Percentiles rank a stretch among this genome's conserved stretches.
Evolutionary conservation across 2,888 invertebrate species (phyloP).

Genomic region (Oscheius sp.): DNA sequence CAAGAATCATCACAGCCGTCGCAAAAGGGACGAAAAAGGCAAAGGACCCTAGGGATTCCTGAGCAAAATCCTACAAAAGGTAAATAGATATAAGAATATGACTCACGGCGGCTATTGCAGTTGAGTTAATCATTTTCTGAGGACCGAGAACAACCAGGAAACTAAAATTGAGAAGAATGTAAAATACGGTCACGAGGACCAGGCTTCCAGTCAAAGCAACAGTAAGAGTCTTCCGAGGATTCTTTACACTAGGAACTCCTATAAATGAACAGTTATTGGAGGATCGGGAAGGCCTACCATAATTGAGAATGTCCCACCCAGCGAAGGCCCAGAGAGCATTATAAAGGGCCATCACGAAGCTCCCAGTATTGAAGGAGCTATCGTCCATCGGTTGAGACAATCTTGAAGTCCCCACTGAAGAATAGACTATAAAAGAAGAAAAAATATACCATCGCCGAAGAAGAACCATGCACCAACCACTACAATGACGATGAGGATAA

Average conservation of each 20-base stretch:
- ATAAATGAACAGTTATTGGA: no score
- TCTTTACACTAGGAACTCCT: no score
- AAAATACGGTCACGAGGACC: conserved; percentile 1
- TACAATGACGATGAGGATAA: background rate
- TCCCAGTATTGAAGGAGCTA: conserved; percentile 31
- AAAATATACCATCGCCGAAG: background rate
- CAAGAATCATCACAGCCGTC: conserved; percentile 16
- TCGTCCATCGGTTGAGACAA: conserved; percentile 38
- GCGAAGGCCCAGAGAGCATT: conserved; percentile 26
- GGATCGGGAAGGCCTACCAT: conserved; percentile 20
- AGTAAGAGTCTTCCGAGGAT: conserved; percentile 23
- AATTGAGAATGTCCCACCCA: conserved; percentile 31
- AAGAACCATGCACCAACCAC: background rate
- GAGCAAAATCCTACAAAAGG: conserved; percentile 19
- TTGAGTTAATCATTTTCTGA: background rate
- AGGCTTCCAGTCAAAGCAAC: conserved; percentile 13
- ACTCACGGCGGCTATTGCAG: conserved; percentile 22
- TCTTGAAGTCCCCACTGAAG: background rate
- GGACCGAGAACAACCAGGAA: conserved; percentile 17
- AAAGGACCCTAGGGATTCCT: background rate
- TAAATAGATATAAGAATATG: background rate
- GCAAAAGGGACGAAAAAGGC: background rate
- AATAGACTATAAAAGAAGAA: background rate
- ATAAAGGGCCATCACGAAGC: conserved; percentile 10
- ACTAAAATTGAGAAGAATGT: background rate